Conservation (phyloP, 2,797 vertebrate genomes). For the Jordanella pulchra region DNA sequence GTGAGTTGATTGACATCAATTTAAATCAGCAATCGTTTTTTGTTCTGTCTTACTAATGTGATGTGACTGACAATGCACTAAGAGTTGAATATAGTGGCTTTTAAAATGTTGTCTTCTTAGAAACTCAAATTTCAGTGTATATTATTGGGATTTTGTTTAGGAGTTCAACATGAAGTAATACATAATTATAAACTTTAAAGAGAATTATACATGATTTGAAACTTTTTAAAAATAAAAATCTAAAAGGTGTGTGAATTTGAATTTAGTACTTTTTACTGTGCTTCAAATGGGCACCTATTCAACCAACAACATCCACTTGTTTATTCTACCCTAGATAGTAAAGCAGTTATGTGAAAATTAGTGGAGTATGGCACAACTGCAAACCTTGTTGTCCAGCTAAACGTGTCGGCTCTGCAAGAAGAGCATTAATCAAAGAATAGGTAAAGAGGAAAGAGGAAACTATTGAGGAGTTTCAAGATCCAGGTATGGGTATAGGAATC, state of each 20-base stretch:
- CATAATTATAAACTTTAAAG: background rate
- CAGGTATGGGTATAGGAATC: background rate
- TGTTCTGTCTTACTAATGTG: slow-evolving; percentile 10
- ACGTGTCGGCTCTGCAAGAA: background rate
- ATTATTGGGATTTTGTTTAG: background rate
- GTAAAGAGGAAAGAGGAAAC: background rate
- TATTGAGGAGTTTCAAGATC: background rate
- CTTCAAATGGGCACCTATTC: too few relatives aligned
- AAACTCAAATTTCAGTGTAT: background rate
- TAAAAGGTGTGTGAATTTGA: background rate
- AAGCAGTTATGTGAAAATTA: too few relatives aligned
- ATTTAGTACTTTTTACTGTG: background rate
- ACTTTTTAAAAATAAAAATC: background rate
- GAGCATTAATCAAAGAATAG: background rate
- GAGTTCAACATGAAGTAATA: background rate
- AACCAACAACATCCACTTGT: too few relatives aligned
- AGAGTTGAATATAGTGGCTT: background rate
- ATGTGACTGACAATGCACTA: background rate
- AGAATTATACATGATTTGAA: background rate
- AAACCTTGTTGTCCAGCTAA: background rate
- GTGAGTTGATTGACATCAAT: slow-evolving; percentile 69
- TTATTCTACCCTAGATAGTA: too few relatives aligned
- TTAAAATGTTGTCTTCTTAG: background rate
- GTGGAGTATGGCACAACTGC: background rate
- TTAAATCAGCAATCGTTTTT: slow-evolving; percentile 1